A percentile compares a stretch with the other conserved stretches of the same genome.
These are phyloP conservation scores for Lasioglossum figueresi DNA, from an alignment of 2,888 invertebrate genomes.

Conservation along the genomic window DNA sequence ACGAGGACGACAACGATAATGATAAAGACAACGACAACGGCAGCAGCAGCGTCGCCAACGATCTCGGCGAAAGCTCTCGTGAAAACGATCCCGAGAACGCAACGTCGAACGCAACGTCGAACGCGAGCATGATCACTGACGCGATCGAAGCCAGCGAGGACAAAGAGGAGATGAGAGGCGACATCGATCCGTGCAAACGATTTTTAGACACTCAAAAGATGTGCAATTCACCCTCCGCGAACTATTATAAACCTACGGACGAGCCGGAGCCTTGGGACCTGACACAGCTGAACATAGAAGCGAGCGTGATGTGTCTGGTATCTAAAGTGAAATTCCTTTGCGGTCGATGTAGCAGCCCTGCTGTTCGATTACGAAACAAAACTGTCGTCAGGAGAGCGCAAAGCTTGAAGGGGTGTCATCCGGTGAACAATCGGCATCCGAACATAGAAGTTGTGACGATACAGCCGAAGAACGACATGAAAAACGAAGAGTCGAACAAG, in stretches of 20 bases:
- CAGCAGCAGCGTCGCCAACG: not conserved
- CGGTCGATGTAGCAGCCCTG: constrained; percentile 90
- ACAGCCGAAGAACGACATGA: constrained; percentile 79
- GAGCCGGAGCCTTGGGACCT: constrained; percentile 94
- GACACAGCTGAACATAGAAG: constrained; percentile 93
- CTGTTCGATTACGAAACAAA: constrained; percentile 87
- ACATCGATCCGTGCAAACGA: constrained; percentile 80
- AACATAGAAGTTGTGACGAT: constrained; percentile 78
- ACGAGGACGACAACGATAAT: not conserved
- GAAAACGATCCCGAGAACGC: constrained; percentile 59
- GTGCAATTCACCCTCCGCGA: constrained; percentile 90
- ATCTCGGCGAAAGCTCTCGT: constrained; percentile 59
- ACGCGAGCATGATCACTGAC: not conserved
- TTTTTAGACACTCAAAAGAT: constrained; percentile 85
- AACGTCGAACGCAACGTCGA: not conserved
- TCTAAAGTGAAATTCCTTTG: constrained; percentile 93
- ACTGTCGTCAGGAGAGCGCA: constrained; percentile 76
- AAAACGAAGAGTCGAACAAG: constrained; percentile 79
- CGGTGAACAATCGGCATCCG: constrained; percentile 62
- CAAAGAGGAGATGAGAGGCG: constrained; percentile 78
- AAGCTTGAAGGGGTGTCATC: constrained; percentile 74
- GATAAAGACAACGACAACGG: not conserved
- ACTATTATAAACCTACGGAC: constrained; percentile 91
- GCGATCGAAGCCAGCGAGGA: constrained; percentile 66
- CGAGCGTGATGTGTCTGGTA: constrained; percentile 93